Evolutionary conservation across 2,888 invertebrate genomes (phyloP).

Genomic region (Brachyptera putata): DNA sequence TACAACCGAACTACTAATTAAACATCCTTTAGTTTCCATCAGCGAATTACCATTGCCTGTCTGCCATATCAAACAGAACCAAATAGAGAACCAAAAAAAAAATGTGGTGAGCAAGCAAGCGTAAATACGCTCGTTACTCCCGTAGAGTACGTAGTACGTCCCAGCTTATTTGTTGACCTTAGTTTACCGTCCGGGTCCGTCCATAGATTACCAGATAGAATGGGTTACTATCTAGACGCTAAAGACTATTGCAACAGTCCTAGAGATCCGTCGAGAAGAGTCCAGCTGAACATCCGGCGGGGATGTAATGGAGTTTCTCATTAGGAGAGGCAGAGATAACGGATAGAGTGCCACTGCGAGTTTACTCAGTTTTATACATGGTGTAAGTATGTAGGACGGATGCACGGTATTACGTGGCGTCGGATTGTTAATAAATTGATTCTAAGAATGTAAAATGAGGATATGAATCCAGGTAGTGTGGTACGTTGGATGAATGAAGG

Average conservation of each 20-base stretch:
- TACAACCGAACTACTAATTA: too few relatives aligned
- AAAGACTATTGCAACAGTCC: not conserved
- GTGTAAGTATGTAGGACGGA: too few relatives aligned
- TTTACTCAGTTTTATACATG: not conserved
- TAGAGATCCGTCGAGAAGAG: not conserved
- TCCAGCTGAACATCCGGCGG: not conserved
- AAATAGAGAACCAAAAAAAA: too few relatives aligned
- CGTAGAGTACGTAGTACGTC: not conserved
- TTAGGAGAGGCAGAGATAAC: constrained; percentile 23
- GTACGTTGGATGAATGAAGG: too few relatives aligned
- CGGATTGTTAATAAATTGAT: too few relatives aligned
- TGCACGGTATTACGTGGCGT: too few relatives aligned
- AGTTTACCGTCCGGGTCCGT: not conserved
- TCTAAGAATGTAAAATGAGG: too few relatives aligned
- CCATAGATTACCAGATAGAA: not conserved
- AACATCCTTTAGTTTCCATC: too few relatives aligned
- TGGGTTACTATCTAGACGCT: not conserved
- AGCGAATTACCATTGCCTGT: too few relatives aligned
- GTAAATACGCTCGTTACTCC: not conserved
- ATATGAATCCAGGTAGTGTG: too few relatives aligned
- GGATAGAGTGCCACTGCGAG: constrained; percentile 2
- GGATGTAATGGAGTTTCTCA: constrained; percentile 23
- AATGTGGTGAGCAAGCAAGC: too few relatives aligned
- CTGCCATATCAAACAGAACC: too few relatives aligned
- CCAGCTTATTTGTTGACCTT: not conserved